Percentiles rank a stretch among this genome's conserved stretches.
Evolutionary conservation across 1,140 invertebrate species (phyloP).

Genomic region (Lysiphlebus fabarum): DNA sequence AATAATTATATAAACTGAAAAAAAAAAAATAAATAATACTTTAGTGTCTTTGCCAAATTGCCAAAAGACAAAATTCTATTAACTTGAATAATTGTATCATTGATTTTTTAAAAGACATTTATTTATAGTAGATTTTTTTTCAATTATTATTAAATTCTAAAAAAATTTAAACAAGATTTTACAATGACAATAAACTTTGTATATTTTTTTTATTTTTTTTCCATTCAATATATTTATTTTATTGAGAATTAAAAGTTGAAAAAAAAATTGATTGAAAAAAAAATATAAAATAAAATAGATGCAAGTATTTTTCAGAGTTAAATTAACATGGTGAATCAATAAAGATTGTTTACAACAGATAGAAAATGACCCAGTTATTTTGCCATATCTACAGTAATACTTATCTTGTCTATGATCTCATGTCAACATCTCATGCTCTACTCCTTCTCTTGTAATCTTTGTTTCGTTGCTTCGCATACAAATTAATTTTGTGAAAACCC

Average conservation of each 20-base stretch:
- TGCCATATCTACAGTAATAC: not conserved
- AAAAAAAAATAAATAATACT: not conserved
- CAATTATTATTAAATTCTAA: not conserved
- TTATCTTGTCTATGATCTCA: slow-evolving; percentile 16
- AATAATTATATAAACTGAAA: slow-evolving; percentile 4
- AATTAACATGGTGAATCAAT: not conserved
- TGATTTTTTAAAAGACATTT: slow-evolving; percentile 25
- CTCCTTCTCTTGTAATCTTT: not conserved
- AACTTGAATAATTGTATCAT: slow-evolving; percentile 32
- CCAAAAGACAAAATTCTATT: slow-evolving; percentile 19
- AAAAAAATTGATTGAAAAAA: not conserved
- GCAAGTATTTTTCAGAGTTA: not conserved
- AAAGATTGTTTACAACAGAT: slow-evolving; percentile 3
- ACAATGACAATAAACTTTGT: slow-evolving; percentile 2
- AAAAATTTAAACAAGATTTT: not conserved
- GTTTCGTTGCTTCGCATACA: slow-evolving; percentile 5
- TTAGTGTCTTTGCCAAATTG: slow-evolving; percentile 27
- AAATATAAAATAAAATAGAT: not conserved
- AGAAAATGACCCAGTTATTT: not conserved
- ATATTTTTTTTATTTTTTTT: not conserved
- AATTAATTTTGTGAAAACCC: slow-evolving; percentile 9
- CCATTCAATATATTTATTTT: too few species aligned
- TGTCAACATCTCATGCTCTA: slow-evolving; percentile 15
- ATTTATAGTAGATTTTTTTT: slow-evolving; percentile 13
- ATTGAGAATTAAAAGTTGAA: too few species aligned